Conservation (phyloP, 2,797 vertebrate species). For the Phylloscopus collybita region DNA sequence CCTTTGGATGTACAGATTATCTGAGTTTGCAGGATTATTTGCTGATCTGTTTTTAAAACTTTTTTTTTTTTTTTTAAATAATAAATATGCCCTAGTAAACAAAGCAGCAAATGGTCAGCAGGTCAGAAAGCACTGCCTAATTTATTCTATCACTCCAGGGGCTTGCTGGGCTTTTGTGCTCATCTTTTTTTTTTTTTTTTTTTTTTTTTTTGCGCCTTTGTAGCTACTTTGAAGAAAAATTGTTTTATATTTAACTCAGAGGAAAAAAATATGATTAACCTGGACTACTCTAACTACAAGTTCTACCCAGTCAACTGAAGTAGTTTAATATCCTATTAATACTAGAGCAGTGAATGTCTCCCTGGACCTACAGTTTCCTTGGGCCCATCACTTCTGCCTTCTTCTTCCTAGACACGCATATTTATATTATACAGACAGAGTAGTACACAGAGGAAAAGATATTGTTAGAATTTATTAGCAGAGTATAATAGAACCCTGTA, state of each 20-base stretch:
- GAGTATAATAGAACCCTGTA: not conserved
- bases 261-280: not conserved
- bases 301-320: not conserved
- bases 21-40: not conserved
- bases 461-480: not conserved
- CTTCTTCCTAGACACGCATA: not conserved
- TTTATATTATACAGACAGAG: not conserved
- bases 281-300: not conserved
- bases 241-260: not conserved
- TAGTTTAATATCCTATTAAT: not conserved
- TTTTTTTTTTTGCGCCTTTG: not conserved
- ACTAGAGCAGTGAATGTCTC: not conserved
- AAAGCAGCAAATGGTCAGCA: not conserved
- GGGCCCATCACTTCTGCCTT: not conserved
- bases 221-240: not conserved
- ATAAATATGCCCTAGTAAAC: not conserved
- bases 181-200: not conserved
- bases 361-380: not conserved
- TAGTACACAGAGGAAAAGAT: not conserved
- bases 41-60: not conserved
- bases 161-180: rapidly evolving
- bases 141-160: not conserved
- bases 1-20: not conserved
- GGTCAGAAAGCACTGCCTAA: not conserved
- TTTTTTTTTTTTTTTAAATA: not conserved